Conservation (phyloP, 2,888 invertebrate species). For the Drosophila recens region DNA sequence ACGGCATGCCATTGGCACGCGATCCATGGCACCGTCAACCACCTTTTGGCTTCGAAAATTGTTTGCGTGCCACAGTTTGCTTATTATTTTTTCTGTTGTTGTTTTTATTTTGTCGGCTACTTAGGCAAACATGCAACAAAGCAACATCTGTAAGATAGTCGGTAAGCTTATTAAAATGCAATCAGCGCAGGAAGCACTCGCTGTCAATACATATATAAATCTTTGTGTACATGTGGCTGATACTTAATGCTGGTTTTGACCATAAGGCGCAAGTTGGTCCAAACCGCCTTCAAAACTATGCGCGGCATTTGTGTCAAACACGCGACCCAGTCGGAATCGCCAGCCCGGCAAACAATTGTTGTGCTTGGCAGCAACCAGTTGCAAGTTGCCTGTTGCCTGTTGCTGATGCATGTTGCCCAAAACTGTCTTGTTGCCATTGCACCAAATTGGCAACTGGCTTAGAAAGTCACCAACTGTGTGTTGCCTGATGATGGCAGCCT, state of each 20-base stretch:
- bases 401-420: constrained; percentile 60
- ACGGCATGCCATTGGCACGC: constrained; percentile 61
- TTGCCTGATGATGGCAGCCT: constrained; percentile 33
- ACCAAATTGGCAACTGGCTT: constrained; percentile 80
- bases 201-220: constrained; percentile 21
- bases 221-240: constrained; percentile 16
- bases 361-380: constrained; percentile 32
- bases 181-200: constrained; percentile 73
- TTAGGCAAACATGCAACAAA: constrained; percentile 69
- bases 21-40: constrained; percentile 38
- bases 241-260: constrained; percentile 65
- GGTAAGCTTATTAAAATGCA: constrained; percentile 73
- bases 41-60: constrained; percentile 33
- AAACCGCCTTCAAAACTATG: constrained; percentile 81
- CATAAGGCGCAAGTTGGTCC: constrained; percentile 70
- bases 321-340: constrained; percentile 72
- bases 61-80: constrained; percentile 60
- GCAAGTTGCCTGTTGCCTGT: constrained; percentile 26
- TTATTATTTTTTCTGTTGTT: constrained; percentile 45
- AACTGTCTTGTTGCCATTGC: constrained; percentile 59
- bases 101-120: constrained; percentile 50
- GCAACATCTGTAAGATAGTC: constrained; percentile 57
- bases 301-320: constrained; percentile 80
- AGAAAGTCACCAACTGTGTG: constrained; percentile 65
- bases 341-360: constrained; percentile 65